phyloP scores from a whole-genome alignment of 2,797 vertebrate genomes.

The Chrysocyon brachyurus region DNA sequence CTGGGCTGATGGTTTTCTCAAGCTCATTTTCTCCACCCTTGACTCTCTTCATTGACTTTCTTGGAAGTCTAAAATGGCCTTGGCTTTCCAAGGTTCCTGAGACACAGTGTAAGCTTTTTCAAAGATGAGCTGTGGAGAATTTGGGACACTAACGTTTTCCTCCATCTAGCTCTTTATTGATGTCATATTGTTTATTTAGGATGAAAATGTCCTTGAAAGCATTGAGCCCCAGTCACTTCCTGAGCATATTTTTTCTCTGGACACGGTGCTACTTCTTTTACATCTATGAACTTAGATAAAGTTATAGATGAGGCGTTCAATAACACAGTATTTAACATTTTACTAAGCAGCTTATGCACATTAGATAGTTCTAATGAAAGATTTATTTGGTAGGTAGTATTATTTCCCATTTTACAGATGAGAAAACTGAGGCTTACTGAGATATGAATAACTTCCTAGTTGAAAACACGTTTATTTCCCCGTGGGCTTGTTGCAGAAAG shows the following conservation, averaged over 20 bases:
- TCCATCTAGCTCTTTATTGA: neutral
- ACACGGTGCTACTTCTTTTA: neutral
- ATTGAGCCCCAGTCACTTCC: neutral
- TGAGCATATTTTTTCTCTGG: neutral
- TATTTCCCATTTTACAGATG: conserved; percentile 31
- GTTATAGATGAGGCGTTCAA: neutral
- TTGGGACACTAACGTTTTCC: neutral
- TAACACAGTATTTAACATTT: neutral
- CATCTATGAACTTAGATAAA: neutral
- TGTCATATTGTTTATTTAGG: neutral
- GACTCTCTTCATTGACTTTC: neutral
- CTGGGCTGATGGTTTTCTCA: neutral
- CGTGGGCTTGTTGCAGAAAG: neutral
- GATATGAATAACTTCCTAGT: conserved; percentile 24
- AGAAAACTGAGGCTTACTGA: conserved; percentile 28
- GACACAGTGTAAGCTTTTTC: neutral
- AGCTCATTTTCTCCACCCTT: neutral
- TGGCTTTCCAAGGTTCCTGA: neutral
- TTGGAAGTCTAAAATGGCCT: neutral
- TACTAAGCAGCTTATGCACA: neutral
- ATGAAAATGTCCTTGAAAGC: neutral
- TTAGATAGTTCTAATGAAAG: conserved; percentile 32
- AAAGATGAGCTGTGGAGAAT: neutral
- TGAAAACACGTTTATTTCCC: conserved; percentile 60
- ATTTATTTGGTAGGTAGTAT: neutral